Evolutionary conservation across 2,888 invertebrate species (phyloP).

Genomic region (Euzetes globulus): DNA sequence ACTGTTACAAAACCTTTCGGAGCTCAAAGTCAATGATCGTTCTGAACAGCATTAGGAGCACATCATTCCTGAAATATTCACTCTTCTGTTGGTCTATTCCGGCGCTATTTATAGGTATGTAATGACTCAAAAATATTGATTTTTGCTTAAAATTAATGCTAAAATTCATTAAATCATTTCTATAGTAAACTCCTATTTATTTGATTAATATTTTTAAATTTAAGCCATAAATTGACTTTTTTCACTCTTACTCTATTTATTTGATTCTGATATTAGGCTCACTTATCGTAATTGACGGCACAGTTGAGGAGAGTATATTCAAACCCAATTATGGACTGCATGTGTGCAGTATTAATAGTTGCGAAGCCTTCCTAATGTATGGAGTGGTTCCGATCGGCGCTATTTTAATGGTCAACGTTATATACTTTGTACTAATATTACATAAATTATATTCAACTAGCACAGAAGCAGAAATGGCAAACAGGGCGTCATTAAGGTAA

Average conservation of each 20-base stretch:
- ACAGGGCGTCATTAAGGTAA: background rate
- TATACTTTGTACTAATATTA: background rate
- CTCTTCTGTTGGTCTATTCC: conserved; percentile 3
- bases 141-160: background rate
- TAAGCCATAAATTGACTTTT: too few relatives aligned
- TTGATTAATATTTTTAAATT: too few relatives aligned
- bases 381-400: background rate
- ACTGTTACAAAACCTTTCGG: background rate
- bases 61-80: background rate
- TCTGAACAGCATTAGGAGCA: background rate
- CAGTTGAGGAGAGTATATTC: background rate
- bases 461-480: background rate
- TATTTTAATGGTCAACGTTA: background rate
- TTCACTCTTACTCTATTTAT: background rate
- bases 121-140: background rate
- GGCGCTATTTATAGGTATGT: background rate
- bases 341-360: conserved; percentile 3
- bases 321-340: background rate
- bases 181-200: too few relatives aligned
- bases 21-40: background rate
- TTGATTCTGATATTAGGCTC: background rate
- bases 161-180: background rate
- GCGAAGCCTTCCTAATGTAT: background rate
- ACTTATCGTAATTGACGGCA: background rate
- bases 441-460: conserved; percentile 9